These are phyloP conservation scores for Aix galericulata DNA, from an alignment of 2,113 vertebrate species.

Conservation along the genomic window DNA sequence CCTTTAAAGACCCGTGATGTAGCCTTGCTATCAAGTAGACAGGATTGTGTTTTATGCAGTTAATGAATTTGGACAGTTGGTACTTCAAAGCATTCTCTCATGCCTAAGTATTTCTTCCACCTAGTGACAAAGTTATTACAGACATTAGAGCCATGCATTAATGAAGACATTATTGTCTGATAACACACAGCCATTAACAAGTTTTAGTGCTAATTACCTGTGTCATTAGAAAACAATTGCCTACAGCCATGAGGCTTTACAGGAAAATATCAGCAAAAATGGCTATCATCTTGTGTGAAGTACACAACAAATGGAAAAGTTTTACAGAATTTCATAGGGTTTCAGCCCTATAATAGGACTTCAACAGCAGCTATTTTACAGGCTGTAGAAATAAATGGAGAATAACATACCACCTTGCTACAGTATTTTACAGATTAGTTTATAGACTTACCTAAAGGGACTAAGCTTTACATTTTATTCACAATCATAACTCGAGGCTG, in stretches of 20 bases:
- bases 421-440: neutral
- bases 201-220: constrained; percentile 43
- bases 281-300: neutral
- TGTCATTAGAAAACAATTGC: constrained; percentile 55
- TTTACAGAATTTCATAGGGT: neutral
- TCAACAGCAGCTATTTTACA: neutral
- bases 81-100: constrained; percentile 9
- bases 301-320: neutral
- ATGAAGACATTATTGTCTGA: constrained; percentile 52
- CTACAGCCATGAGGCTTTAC: neutral
- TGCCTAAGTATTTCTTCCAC: constrained; percentile 4
- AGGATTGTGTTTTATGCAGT: neutral
- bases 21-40: neutral
- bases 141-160: constrained; percentile 26
- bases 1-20: neutral
- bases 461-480: neutral
- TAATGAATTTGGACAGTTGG: constrained; percentile 34
- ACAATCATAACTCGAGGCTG: neutral
- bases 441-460: neutral
- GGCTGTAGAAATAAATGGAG: neutral
- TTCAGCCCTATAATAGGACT: neutral
- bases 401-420: neutral
- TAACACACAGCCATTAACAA: constrained; percentile 43
- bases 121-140: constrained; percentile 38
- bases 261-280: neutral